Evolutionary conservation across 2,113 vertebrate species (phyloP), one percentile per base, ranked within the genome.

Genomic region (Engystomops pustulosus): DNA sequence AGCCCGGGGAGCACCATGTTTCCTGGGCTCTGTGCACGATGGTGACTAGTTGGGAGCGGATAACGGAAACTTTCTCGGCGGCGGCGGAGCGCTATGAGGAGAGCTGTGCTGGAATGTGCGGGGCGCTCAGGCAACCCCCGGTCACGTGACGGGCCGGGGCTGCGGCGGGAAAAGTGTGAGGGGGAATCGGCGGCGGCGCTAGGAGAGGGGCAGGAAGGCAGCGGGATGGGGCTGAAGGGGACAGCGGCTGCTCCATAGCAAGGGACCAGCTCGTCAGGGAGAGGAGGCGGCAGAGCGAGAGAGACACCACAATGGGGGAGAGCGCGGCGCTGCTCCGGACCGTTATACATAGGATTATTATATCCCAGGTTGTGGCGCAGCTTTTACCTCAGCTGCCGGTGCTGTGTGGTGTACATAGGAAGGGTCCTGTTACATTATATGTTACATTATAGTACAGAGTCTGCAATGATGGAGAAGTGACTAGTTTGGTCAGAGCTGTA

Each of bases 41-140:
- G 15, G 38, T 45, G 15, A 62, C 44, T 80, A 53, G 27, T 15
- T 4, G 15, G 3, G 30, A n/a, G 76, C 18, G 53, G 77, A 14
- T 30, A 18, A 6, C 32, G 27, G 27, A 67, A 67, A 67, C 44
- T 78, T 77, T 68, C 68, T 67, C 49, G 58, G 77, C 51, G 58
- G 77, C 51, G 32, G 30, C 11, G 45, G 60, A 77, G 70, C 90
- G 88, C 55, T 23, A 9, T n/a, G n/a, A 83, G 60, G 11, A 81
- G 62, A 89, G 88, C 89, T 87, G 90, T 93, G 89, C 86, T 90
- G 93, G 92, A 94, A 94, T 92, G 91, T 90, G 51, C 44, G 65
- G 81, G 79, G 85, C 87, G 91, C 86, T 87, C 89, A 88, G 87
- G 85, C 87, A 90, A n/a, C n/a, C n/a, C 90, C 91, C 49, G 69